Percentiles rank a stretch among this genome's conserved stretches.
Evolutionary conservation across 2,888 invertebrate species (phyloP).

Genomic region (Lysandra coridon): DNA sequence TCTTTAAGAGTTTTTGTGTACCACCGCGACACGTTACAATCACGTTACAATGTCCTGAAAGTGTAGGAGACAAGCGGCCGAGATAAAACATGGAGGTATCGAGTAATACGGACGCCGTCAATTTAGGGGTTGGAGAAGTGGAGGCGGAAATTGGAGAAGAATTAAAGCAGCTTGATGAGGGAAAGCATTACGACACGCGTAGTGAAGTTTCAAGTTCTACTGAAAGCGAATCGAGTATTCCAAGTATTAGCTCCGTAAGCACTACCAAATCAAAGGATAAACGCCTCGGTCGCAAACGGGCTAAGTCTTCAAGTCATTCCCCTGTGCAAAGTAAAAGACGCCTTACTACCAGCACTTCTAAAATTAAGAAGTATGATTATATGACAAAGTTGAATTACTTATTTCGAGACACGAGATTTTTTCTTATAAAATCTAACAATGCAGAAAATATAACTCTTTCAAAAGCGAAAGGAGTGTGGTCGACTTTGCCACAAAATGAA

Average conservation of each 20-base stretch:
- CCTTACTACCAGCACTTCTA: constrained; percentile 53
- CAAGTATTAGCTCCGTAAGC: constrained; percentile 89
- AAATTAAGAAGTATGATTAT: constrained; percentile 89
- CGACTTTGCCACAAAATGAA: constrained; percentile 98
- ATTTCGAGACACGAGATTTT: constrained; percentile 96
- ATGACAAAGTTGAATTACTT: constrained; percentile 95
- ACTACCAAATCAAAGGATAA: constrained; percentile 83
- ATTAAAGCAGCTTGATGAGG: constrained; percentile 87
- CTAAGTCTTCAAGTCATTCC: constrained; percentile 67
- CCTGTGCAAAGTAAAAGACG: constrained; percentile 66
- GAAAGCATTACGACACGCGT: constrained; percentile 88
- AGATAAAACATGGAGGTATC: constrained; percentile 71
- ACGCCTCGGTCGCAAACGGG: constrained; percentile 80
- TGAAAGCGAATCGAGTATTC: constrained; percentile 85
- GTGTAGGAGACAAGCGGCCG: not conserved
- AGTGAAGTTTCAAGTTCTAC: constrained; percentile 94
- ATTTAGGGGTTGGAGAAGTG: constrained; percentile 83
- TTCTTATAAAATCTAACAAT: constrained; percentile 98
- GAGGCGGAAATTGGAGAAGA: constrained; percentile 90
- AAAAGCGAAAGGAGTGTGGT: constrained; percentile 98
- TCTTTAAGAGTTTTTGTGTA: not conserved
- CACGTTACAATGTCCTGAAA: constrained; percentile 2
- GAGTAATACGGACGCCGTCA: constrained; percentile 81
- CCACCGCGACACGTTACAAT: not conserved
- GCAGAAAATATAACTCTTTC: constrained; percentile 97